phyloP scores from a whole-genome alignment of 2,797 vertebrate species.

The Platyrinchus mystaceus region DNA sequence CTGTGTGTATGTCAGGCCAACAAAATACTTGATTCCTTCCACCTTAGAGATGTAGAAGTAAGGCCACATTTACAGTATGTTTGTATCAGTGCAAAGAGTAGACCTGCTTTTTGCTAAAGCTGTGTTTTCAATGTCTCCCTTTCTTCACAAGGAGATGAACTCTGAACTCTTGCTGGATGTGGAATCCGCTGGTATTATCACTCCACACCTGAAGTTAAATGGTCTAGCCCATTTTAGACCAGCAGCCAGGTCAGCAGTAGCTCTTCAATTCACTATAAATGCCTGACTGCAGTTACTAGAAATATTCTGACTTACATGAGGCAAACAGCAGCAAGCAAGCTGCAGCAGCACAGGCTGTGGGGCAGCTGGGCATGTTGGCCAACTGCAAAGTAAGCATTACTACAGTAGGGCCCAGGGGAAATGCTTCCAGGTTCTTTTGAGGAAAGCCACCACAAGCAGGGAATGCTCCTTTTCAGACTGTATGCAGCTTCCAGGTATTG shows the following conservation, averaged over 20 bases:
- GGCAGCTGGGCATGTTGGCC: neutral
- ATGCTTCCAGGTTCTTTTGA: neutral
- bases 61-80: neutral
- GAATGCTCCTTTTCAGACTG: neutral
- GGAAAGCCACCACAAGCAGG: neutral
- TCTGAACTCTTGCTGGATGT: neutral
- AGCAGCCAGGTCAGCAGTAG: neutral
- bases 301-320: neutral
- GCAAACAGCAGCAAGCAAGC: neutral
- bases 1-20: neutral
- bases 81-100: neutral
- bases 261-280: neutral
- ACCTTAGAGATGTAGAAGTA: neutral
- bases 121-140: neutral
- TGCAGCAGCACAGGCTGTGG: neutral
- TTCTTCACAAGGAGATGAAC: neutral
- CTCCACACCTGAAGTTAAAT: neutral
- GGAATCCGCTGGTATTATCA: neutral
- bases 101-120: neutral
- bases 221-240: neutral
- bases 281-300: neutral
- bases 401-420: neutral
- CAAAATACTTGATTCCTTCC: too few species aligned
- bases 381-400: neutral
- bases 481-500: neutral